Percentiles rank a stretch among this genome's conserved stretches.
phyloP scores from a whole-genome alignment of 2,888 invertebrate genomes.

The Leucozona laternaria region DNA sequence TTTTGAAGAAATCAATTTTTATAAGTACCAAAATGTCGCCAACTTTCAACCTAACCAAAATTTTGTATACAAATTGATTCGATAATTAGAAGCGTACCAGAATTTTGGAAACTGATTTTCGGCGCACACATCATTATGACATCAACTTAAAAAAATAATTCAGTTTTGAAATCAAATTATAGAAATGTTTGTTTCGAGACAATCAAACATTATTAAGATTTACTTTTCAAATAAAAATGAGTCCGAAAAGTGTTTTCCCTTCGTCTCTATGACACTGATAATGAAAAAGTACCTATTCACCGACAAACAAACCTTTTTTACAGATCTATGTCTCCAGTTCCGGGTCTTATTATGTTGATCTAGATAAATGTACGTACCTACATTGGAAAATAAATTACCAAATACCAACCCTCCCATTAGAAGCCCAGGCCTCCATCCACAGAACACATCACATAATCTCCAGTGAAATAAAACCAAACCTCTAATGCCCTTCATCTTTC shows the following conservation, averaged over 20 bases:
- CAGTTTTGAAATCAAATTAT: not conserved
- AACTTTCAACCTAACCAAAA: too few species aligned
- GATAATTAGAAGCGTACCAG: too few species aligned
- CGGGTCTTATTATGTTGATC: constrained; percentile 32
- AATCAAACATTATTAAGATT: not conserved
- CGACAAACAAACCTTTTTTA: not conserved
- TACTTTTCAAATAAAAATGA: not conserved
- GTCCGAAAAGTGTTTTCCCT: not conserved
- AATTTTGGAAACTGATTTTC: not conserved
- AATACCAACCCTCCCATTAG: constrained; percentile 38
- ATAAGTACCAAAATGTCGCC: too few species aligned
- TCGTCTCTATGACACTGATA: constrained; percentile 15
- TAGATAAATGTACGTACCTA: constrained; percentile 43
- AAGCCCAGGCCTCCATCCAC: too few species aligned
- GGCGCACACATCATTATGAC: not conserved
- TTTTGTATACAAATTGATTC: too few species aligned
- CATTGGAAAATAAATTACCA: constrained; percentile 38
- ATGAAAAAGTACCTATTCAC: constrained; percentile 25
- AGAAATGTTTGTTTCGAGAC: not conserved
- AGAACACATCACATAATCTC: constrained; percentile 1
- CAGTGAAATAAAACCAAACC: constrained; percentile 4
- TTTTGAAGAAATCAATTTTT: too few species aligned
- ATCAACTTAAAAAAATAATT: not conserved
- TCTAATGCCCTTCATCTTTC: constrained; percentile 37
- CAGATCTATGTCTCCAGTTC: constrained; percentile 11